Evolutionary conservation across 2,888 invertebrate genomes (phyloP), one percentile per base, ranked within the genome.

Genomic region (Eulithis prunata): DNA sequence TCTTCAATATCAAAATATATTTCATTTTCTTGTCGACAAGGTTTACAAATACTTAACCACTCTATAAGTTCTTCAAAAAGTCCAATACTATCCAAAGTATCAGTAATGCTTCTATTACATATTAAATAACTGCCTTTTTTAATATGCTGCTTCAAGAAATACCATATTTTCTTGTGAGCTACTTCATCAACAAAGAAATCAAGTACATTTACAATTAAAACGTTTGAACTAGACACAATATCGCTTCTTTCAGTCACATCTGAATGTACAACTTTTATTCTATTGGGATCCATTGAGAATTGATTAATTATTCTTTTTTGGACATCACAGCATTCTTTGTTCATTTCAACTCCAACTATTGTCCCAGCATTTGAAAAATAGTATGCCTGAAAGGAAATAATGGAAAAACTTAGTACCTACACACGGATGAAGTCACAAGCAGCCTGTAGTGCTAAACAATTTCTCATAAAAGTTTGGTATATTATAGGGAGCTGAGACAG

Each of bases 291-390:
- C 88, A 94, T 85, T 49, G 86, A 81, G 75, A 93, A 94, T 76
- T 95, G 93, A 0, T 86, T 78, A 43, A 95, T 84, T 4, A 95
- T 93, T 54, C 89, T 89, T 57, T 93, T 87, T 83, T 96, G 95
- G 7, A 96, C 78, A 54, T 94, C 86, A 86, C 95, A 95, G 64
- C 94, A 94, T 62, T 95, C 95, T 70, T 93, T 86, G 77, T 96
- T 96, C 82, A 96, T 94, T 90, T 96, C 96, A 46, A 96, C 93
- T 8, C 96, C 96, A 69, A 95, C 84, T 56, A 96, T 95, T 71
- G 86, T 89, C 11, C 85, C 81, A 47, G 94, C 94, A 81, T 94
- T 94, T 46, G 95, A 94, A 62, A 94, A 94, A 73, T 94, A 85
- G 77, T 94, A 94, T 56, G 95, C 95, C 95, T 96, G 86, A 61